These are phyloP conservation scores for Aproaerema taeniolella DNA, from an alignment of 2,888 invertebrate genomes.

Conservation along the genomic window DNA sequence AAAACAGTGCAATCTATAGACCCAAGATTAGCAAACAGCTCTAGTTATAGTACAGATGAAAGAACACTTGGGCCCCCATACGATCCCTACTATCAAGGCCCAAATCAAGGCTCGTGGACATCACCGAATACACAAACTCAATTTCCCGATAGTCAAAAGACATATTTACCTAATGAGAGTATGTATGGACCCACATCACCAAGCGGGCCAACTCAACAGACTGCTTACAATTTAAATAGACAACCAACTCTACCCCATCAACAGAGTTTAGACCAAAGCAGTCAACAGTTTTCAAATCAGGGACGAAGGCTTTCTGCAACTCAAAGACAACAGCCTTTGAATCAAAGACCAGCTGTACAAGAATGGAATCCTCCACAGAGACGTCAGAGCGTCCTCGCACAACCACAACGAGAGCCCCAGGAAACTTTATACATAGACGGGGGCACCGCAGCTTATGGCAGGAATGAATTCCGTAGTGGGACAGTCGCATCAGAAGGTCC, in stretches of 20 bases:
- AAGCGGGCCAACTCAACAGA: constrained; percentile 32
- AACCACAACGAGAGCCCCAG: constrained; percentile 50
- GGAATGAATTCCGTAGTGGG: constrained; percentile 56
- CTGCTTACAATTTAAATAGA: constrained; percentile 37
- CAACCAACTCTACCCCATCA: constrained; percentile 49
- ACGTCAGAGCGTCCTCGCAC: constrained; percentile 60
- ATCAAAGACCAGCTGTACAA: constrained; percentile 48
- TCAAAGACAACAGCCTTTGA: constrained; percentile 43
- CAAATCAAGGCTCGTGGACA: constrained; percentile 56
- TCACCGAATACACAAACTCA: constrained; percentile 40
- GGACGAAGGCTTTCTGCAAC: constrained; percentile 51
- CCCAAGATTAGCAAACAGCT: constrained; percentile 53
- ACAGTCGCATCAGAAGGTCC: constrained; percentile 59
- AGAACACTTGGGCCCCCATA: constrained; percentile 47
- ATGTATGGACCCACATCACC: constrained; percentile 39
- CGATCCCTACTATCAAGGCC: constrained; percentile 48
- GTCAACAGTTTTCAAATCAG: constrained; percentile 53
- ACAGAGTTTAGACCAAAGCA: constrained; percentile 54
- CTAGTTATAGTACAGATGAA: constrained; percentile 52
- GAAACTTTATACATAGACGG: constrained; percentile 46
- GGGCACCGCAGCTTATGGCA: constrained; percentile 40
- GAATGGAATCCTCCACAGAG: constrained; percentile 55
- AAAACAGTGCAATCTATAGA: constrained; percentile 47
- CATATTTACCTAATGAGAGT: constrained; percentile 47
- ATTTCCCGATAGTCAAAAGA: constrained; percentile 47